Base-by-base conservation (phyloP, 2,113 vertebrate species). In the Callaeas wilsoni region DNA sequence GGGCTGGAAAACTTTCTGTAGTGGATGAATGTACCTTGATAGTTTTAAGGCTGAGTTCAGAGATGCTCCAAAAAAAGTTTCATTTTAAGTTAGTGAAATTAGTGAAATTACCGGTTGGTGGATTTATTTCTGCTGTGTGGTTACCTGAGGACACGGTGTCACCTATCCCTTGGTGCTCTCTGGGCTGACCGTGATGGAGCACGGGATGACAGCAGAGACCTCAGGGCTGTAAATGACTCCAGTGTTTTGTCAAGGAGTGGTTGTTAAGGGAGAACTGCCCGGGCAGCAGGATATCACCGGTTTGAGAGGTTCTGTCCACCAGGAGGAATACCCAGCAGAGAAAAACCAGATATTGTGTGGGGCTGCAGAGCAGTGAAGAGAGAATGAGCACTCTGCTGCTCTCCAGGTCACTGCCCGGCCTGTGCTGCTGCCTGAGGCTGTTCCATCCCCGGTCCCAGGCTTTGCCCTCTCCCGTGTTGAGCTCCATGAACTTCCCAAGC, bases 301-400 rank as follows among this genome's bases (percentile, higher is more conserved):
- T 9, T 46, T 37, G 11, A 37, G 79, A 15, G 33, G 44, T 49
- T 30, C 39, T 63, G 44, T 77, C 6, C 35, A 86, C 13, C 9
- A 41, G 53, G 18, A 67, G 12, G 27, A 60, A 18, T 6, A 26
- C 35, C 79, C 86, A 87, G 70, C 33, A 68, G 62, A 6, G 33
- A 39, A 22, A 79, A 68, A 20, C 23, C 47, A 27, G 68, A 2
- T 46, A 35, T 22, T 74, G 60, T 5, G 5, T 50, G 62, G 56
- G 42, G 4, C 16, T 90, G 90, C 47, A 90, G 52, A 32, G 21
- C 30, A 33, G 1, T 2, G 39, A 15, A 17, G 62, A 30, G 57
- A 22, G 33, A n/a, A 6, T 1, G 30, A 42, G 1, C 1, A 14
- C 13, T 8, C 77, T 5, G 2, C 7, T 1, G 2, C 1, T 69